Evolutionary conservation across 2,113 vertebrate species (phyloP).

Genomic region (Anas platyrhynchos): DNA sequence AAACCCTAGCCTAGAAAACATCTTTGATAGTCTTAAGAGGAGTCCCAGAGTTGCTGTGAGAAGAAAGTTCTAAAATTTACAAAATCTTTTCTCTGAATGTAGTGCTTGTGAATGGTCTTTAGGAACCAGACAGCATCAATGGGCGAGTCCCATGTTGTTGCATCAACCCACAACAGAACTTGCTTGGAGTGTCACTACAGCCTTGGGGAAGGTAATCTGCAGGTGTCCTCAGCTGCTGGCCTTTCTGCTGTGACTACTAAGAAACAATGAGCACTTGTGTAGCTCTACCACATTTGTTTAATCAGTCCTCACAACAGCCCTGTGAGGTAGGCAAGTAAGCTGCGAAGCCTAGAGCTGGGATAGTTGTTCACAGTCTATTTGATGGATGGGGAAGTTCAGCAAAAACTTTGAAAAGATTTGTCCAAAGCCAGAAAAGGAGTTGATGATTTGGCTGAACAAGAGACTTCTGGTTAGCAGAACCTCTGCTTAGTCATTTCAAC

Average conservation of each 20-base stretch:
- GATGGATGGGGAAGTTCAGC: neutral
- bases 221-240: neutral
- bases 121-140: neutral
- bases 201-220: neutral
- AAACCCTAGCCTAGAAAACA: neutral
- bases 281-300: constrained; percentile 10
- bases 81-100: neutral
- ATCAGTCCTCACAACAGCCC: constrained; percentile 67
- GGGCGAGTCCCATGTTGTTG: neutral
- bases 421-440: neutral
- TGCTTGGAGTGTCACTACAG: neutral
- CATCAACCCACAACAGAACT: neutral
- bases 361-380: neutral
- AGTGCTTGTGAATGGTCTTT: neutral
- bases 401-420: neutral
- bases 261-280: constrained; percentile 14
- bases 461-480: neutral
- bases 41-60: neutral
- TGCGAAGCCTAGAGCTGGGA: neutral
- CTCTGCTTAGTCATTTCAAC: neutral
- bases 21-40: neutral
- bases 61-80: neutral
- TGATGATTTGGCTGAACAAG: neutral
- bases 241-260: neutral
- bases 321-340: constrained; percentile 45